phyloP scores from a whole-genome alignment of 2,888 invertebrate genomes.

The Cheilosia soror region DNA sequence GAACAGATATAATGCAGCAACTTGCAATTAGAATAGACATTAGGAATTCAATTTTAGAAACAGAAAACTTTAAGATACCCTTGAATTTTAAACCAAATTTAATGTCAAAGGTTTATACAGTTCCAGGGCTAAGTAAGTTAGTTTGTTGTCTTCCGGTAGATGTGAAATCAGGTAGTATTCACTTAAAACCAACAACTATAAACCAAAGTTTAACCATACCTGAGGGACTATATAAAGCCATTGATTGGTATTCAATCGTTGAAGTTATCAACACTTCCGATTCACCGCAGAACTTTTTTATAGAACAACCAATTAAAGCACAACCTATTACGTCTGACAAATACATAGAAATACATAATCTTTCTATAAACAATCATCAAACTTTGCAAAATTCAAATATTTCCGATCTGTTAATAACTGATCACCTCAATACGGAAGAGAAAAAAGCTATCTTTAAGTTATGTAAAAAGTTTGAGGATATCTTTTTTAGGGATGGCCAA shows the following conservation, averaged over 20 bases:
- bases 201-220: not conserved
- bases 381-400: not conserved
- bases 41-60: slow-evolving; percentile 13
- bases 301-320: slow-evolving; percentile 12
- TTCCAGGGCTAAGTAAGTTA: not conserved
- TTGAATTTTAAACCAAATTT: slow-evolving; percentile 36
- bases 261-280: slow-evolving; percentile 1
- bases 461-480: slow-evolving; percentile 22
- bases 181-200: not conserved
- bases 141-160: not conserved
- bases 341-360: not conserved
- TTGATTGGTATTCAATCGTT: not conserved
- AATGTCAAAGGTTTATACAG: slow-evolving; percentile 22
- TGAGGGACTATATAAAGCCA: slow-evolving; percentile 19
- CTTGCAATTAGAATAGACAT: slow-evolving; percentile 23
- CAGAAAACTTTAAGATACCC: slow-evolving; percentile 1
- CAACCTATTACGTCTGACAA: not conserved
- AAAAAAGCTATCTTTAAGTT: not conserved
- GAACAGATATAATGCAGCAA: slow-evolving; percentile 13
- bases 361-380: not conserved
- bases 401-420: not conserved
- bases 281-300: no score
- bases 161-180: not conserved
- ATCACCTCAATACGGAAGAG: slow-evolving; percentile 13
- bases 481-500: slow-evolving; percentile 31